Base-by-base conservation (phyloP, 2,113 vertebrate genomes). In the Rhinoptilus africanus region DNA sequence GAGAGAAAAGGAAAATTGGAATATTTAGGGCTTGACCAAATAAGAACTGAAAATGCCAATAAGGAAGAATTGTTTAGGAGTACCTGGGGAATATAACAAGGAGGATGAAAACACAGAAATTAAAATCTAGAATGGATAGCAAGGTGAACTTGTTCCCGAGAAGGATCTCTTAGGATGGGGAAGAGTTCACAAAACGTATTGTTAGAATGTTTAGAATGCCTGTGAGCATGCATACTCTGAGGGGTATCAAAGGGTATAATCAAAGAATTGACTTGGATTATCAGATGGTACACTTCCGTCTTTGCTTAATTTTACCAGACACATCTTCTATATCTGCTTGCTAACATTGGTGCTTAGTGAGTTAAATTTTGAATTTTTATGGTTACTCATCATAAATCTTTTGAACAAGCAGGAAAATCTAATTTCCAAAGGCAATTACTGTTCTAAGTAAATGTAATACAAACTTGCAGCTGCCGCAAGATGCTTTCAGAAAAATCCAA, bases 341-440 rank as follows among this genome's bases (percentile, higher is more conserved):
- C 56, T 85, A 43, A 37, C 21, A 6, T 3, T 2, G 7, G 80
- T n/a, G 66, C 66, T 82, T 84, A 56, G 16, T 9, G 83, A 77
- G 86, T 97, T 95, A 95, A 93, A 81, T 79, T 92, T 54, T 85
- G 66, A 72, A 35, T 82, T 92, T 92, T 95, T 92, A 26, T 89
- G 48, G 73, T 91, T 92, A 60, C 43, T 96, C 34, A 72, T 96
- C 5, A 0, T 64, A 82, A 88, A 72, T 89, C 86, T 89, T 89
- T 79, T 82, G 78, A 97, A 56, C 72, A 92, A 92, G 85, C 88
- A 93, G 63, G 57, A 95, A 90, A 96, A 94, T 91, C 67, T 72
- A 78, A 91, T 97, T 95, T 95, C 72, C 66, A 64, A 87, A 92
- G n/a, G 85, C 88, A 95, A 81, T 96, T 97, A 81, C 85, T 91